Evolutionary conservation across 1,140 invertebrate genomes (phyloP).

Genomic region (Drosophila nannoptera): DNA sequence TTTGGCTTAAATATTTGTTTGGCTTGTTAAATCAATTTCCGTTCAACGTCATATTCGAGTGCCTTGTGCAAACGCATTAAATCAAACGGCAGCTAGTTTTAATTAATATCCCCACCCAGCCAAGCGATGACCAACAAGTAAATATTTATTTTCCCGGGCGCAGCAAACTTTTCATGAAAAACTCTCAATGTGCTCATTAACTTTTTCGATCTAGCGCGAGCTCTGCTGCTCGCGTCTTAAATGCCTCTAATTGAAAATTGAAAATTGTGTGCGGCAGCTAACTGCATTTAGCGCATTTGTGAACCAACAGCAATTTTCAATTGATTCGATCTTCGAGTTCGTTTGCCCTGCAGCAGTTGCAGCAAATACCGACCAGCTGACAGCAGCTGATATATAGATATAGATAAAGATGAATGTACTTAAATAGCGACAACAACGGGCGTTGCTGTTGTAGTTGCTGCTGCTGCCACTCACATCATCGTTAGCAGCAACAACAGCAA

Average conservation of each 20-base stretch:
- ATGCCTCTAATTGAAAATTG: neutral
- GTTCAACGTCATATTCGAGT: neutral
- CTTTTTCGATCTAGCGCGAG: neutral
- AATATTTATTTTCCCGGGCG: conserved; percentile 3
- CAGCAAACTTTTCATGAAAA: neutral
- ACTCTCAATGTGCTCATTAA: neutral
- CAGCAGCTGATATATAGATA: conserved; percentile 6
- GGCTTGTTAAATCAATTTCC: conserved; percentile 1
- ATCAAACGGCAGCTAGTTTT: neutral
- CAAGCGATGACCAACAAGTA: conserved; percentile 11
- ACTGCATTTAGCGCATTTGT: conserved; percentile 25
- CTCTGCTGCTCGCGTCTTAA: neutral
- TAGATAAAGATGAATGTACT: conserved; percentile 16
- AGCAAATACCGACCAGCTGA: neutral
- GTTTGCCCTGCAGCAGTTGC: neutral
- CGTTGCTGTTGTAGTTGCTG: conserved; percentile 23
- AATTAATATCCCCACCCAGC: conserved; percentile 4
- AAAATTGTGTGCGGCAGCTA: conserved; percentile 7
- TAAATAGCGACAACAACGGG: conserved; percentile 13
- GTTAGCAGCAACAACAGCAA: conserved; percentile 8
- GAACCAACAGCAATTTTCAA: conserved; percentile 14
- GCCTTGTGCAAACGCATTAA: neutral
- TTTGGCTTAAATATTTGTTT: conserved; percentile 24
- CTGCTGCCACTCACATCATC: conserved; percentile 26
- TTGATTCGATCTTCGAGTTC: conserved; percentile 8